Evolutionary conservation across 2,113 vertebrate species (phyloP).

Genomic region (Axis porcinus): DNA sequence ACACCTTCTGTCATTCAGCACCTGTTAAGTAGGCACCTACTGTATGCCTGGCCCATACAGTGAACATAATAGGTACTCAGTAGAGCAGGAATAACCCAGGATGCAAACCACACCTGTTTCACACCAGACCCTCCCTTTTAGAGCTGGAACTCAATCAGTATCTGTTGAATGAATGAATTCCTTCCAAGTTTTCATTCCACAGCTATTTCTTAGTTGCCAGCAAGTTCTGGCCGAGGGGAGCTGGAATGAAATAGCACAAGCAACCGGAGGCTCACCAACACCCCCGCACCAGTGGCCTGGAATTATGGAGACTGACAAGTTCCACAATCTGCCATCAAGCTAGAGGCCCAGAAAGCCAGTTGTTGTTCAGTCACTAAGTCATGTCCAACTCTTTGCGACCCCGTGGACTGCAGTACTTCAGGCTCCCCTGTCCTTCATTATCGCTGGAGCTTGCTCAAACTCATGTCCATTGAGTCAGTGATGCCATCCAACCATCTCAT

Average conservation of each 20-base stretch:
- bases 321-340: not conserved
- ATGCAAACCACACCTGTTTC: not conserved
- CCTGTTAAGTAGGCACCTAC: not conserved
- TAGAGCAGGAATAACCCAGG: not conserved
- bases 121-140: not conserved
- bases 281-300: not conserved
- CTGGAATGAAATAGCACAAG: not conserved
- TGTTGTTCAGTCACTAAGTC: not conserved
- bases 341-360: not conserved
- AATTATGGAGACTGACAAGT: not conserved
- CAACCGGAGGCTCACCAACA: accelerated
- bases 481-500: not conserved
- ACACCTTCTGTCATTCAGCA: no score
- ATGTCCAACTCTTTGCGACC: not conserved
- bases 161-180: not conserved
- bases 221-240: accelerated
- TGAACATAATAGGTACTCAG: not conserved
- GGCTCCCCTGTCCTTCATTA: not conserved
- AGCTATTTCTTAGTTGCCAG: not conserved
- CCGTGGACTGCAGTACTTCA: not conserved
- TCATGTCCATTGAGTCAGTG: not conserved
- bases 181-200: not conserved
- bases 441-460: not conserved
- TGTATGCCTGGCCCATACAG: not conserved
- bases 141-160: not conserved